Conservation (phyloP, 2,113 vertebrate genomes). For the Peromyscus leucopus region DNA sequence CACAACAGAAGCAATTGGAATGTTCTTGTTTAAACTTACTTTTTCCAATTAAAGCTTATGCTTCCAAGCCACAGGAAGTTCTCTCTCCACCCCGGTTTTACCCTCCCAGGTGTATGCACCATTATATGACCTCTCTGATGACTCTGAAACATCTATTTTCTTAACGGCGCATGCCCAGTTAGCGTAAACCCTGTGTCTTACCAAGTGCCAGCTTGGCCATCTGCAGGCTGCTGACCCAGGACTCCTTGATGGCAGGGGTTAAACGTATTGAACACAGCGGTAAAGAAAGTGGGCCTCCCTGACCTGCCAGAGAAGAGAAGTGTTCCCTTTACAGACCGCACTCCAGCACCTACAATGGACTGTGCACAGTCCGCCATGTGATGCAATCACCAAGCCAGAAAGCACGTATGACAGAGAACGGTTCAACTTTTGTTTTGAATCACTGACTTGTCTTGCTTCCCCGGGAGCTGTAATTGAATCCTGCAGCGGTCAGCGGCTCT, state of each 20-base stretch:
- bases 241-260: constrained; percentile 95
- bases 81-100: neutral
- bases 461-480: constrained; percentile 97
- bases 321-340: neutral
- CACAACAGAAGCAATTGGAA: accelerated
- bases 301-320: constrained; percentile 86
- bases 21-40: neutral
- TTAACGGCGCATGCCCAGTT: neutral
- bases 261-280: constrained; percentile 96
- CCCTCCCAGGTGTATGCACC: neutral
- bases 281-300: constrained; percentile 94
- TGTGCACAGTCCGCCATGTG: no score
- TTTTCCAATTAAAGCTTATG: neutral
- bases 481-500: constrained; percentile 96
- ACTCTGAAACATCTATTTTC: neutral
- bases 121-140: neutral
- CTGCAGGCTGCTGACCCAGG: constrained; percentile 96
- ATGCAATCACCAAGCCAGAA: accelerated
- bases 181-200: constrained; percentile 78
- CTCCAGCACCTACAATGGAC: neutral
- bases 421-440: neutral
- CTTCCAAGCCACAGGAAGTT: no score
- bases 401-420: neutral
- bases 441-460: constrained; percentile 97
- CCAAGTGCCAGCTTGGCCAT: constrained; percentile 97